Evolutionary conservation across 1,140 invertebrate genomes (phyloP).

Genomic region (Drosophila orosa): DNA sequence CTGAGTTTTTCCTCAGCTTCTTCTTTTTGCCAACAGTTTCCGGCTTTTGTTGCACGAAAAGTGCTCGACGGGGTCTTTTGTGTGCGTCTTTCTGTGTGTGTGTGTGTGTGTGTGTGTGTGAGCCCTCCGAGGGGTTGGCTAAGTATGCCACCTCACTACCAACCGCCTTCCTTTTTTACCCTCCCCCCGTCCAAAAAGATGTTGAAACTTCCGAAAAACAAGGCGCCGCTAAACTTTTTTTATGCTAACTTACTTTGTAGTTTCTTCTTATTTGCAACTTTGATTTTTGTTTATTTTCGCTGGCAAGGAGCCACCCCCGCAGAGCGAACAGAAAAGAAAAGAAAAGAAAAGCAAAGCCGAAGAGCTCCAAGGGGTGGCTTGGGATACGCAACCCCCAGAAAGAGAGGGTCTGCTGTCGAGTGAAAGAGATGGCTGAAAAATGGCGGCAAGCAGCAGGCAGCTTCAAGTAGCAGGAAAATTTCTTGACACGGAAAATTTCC

Average conservation of each 20-base stretch:
- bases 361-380: conserved; percentile 17
- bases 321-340: background rate
- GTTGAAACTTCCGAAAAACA: conserved; percentile 75
- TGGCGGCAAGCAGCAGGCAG: conserved; percentile 49
- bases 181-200: conserved; percentile 25
- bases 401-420: conserved; percentile 1
- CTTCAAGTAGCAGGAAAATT: conserved; percentile 45
- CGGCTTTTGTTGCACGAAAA: conserved; percentile 79
- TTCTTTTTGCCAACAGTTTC: conserved; percentile 69
- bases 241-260: conserved; percentile 83
- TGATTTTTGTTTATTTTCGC: conserved; percentile 83
- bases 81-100: background rate
- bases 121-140: conserved; percentile 31
- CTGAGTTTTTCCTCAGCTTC: conserved; percentile 61
- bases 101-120: conserved; percentile 3
- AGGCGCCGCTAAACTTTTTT: conserved; percentile 77
- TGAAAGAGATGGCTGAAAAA: conserved; percentile 27
- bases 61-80: conserved; percentile 79
- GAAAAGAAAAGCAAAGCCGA: conserved; percentile 22
- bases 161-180: background rate
- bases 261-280: conserved; percentile 83
- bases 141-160: conserved; percentile 48
- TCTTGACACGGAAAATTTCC: conserved; percentile 62
- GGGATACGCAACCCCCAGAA: conserved; percentile 20
- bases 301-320: conserved; percentile 46